Conservation (phyloP, 2,113 vertebrate species). For the Edolisoma coerulescens region DNA sequence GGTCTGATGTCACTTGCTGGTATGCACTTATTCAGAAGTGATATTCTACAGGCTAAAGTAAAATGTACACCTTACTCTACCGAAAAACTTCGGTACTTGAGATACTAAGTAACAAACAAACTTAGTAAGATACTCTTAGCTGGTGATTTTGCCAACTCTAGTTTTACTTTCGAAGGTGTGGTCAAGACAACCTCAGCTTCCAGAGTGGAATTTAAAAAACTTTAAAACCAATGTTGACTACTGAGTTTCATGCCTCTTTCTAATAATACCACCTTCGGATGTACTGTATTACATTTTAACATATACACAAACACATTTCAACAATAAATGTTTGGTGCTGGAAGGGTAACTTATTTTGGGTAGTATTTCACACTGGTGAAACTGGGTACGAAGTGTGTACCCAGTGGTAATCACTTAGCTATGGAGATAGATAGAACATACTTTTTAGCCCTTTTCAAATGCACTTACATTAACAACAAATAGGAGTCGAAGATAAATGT, state of each 20-base stretch:
- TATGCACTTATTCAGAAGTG: neutral
- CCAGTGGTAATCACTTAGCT: neutral
- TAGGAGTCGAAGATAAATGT: neutral
- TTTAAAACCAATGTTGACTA: neutral
- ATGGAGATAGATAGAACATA: neutral
- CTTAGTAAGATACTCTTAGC: neutral
- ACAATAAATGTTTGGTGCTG: accelerated
- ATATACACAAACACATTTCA: accelerated
- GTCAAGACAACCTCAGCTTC: neutral
- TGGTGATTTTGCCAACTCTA: accelerated
- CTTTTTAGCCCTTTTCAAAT: neutral
- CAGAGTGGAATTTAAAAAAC: neutral
- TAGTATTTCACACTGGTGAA: neutral
- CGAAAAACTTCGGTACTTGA: accelerated
- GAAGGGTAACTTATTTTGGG: neutral
- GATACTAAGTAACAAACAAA: neutral
- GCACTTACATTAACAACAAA: neutral
- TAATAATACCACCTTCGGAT: neutral
- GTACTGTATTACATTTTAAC: neutral
- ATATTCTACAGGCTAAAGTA: neutral
- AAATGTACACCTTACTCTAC: neutral
- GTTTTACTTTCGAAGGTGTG: neutral
- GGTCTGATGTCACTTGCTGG: conserved; percentile 70
- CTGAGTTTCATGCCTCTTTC: neutral
- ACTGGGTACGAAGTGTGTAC: too few species aligned